Base-by-base conservation (phyloP, 2,888 invertebrate genomes). In the Sphinx pinastri region DNA sequence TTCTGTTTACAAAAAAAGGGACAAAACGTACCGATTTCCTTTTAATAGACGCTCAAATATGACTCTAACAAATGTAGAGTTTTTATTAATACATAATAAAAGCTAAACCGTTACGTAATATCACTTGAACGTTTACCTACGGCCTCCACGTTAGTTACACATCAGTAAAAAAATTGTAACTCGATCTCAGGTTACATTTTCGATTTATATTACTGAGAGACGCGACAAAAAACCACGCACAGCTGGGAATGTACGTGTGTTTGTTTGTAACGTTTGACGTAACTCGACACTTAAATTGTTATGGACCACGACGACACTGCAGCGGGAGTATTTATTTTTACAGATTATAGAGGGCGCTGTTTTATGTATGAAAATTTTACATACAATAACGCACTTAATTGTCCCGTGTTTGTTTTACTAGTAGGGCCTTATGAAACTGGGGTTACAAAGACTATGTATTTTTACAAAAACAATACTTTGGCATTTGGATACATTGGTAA, bases 111-210 rank as follows among this genome's bases (percentile, higher is more conserved):
- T 63, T 47, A 19, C 19, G 63, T 63, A 63, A 63, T 63, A 63
- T 19, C 16, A 45, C 47, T 60, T 60, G 11, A 60, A 49, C 11
- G 57, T 57, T 57, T 25, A 57, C 70, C 68, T 71, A 45, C 71
- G 72, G 71, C 70, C 58, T 70, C 71, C n/a, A 45, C 25, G 49
- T 63, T 49, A 47, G 16, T 78, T 74, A 77, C 77, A 78, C 74
- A 75, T 75, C 75, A 78, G 67, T 76, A 19, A 45, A 63, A 71
- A 68, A 68, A 76, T 67, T 52, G 81, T 69, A 80, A 80, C 70
- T 10, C 47, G 73, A 80, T 76, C 78, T 72, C 69, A 55, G 71
- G 67, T 70, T 70, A 51, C 71, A 72, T 71, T 70, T 72, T 75
- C 73, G 69, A 74, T 69, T 76, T 75, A 73, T 70, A 71, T 75